A percentile compares a stretch with the other conserved stretches of the same genome.
phyloP scores from a whole-genome alignment of 2,113 vertebrate species.

The Odontophorus gujanensis region DNA sequence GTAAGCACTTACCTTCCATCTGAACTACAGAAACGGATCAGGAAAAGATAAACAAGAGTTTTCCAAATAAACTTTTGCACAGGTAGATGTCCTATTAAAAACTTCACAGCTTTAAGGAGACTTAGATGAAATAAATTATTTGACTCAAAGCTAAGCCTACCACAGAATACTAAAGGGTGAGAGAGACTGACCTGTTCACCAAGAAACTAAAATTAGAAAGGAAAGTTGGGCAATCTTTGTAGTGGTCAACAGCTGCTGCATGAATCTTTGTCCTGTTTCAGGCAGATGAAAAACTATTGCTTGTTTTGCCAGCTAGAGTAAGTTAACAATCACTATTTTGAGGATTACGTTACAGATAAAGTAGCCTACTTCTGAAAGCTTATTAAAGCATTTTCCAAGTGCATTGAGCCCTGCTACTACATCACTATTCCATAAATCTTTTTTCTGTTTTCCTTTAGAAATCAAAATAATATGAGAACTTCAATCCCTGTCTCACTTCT shows the following conservation, averaged over 20 bases:
- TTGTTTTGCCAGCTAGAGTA: not conserved
- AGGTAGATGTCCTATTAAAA: not conserved
- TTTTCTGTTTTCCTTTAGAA: not conserved
- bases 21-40: not conserved
- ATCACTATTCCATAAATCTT: not conserved
- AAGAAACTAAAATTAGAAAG: not conserved
- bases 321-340: not conserved
- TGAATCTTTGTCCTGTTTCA: not conserved
- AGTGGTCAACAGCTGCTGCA: not conserved
- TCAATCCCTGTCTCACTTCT: not conserved
- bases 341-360: not conserved
- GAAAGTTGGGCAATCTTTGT: not conserved
- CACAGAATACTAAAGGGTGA: not conserved
- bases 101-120: not conserved
- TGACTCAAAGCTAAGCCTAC: not conserved
- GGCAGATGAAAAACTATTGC: not conserved
- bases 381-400: not conserved
- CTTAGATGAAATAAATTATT: not conserved
- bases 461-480: not conserved
- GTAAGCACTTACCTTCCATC: not conserved
- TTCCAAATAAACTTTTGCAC: not conserved
- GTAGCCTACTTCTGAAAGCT: not conserved
- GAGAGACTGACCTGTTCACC: not conserved
- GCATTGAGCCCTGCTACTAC: not conserved
- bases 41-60: not conserved